Evolutionary conservation across 2,113 vertebrate species (phyloP).

Genomic region (Pangasianodon gigas): DNA sequence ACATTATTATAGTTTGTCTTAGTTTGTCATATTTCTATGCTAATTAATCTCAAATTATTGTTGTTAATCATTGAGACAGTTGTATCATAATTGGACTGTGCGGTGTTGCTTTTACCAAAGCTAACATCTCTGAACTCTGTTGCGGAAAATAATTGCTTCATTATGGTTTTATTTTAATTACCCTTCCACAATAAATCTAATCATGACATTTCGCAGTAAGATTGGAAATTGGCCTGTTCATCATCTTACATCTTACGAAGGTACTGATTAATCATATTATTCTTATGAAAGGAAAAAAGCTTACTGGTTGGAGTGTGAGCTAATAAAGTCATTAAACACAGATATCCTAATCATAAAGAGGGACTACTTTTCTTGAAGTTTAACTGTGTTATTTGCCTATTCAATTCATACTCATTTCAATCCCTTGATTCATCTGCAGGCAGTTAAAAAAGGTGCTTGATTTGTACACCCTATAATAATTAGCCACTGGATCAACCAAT

Average conservation of each 20-base stretch:
- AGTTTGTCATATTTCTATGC: background rate
- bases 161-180: slow-evolving; percentile 43
- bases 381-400: background rate
- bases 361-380: background rate
- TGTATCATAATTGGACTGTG: slow-evolving; percentile 14
- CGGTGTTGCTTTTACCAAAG: background rate
- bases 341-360: too few species aligned
- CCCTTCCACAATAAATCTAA: slow-evolving; percentile 42
- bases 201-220: slow-evolving; percentile 29
- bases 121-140: slow-evolving; percentile 14
- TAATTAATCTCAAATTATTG: slow-evolving; percentile 26
- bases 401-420: background rate
- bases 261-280: slow-evolving; percentile 39
- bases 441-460: background rate
- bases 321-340: background rate
- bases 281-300: background rate
- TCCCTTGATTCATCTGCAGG: background rate
- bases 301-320: background rate
- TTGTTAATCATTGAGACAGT: slow-evolving; percentile 23
- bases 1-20: background rate
- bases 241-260: background rate
- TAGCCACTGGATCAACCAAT: background rate
- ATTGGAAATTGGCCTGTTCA: slow-evolving; percentile 29
- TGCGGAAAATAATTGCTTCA: slow-evolving; percentile 38
- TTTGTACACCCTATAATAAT: background rate